These are phyloP conservation scores for Antennarius striatus DNA, from an alignment of 2,113 vertebrate genomes.

Conservation along the genomic window DNA sequence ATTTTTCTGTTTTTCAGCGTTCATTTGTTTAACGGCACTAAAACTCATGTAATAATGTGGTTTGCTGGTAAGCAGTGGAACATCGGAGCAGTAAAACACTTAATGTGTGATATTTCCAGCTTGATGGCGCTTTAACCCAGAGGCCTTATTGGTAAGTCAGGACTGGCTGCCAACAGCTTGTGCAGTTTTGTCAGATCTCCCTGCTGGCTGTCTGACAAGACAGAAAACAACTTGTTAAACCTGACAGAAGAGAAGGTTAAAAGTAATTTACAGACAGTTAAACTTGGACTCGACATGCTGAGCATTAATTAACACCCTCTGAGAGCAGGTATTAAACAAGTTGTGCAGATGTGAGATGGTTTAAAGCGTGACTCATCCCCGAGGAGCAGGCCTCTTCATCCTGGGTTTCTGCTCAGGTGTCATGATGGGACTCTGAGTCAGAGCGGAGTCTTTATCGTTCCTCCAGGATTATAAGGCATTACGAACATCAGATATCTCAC, in stretches of 20 bases:
- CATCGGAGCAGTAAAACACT: conserved; percentile 2
- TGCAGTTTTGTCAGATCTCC: conserved; percentile 30
- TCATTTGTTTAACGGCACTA: background rate
- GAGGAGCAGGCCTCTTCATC: conserved; percentile 17
- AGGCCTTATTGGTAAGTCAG: conserved; percentile 50
- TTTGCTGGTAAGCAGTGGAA: conserved; percentile 12
- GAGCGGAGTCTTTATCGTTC: no score
- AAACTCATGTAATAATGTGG: background rate
- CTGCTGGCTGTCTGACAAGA: conserved; percentile 1
- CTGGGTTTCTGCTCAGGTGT: conserved; percentile 10
- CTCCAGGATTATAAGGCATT: no score
- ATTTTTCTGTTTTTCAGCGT: conserved; percentile 16
- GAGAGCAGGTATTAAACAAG: conserved; percentile 52
- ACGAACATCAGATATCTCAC: no score
- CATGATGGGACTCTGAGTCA: no score
- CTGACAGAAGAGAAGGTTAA: conserved; percentile 5
- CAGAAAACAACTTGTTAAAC: conserved; percentile 5
- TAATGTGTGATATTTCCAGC: conserved; percentile 24
- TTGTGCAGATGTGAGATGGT: conserved; percentile 38
- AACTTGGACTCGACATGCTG: conserved; percentile 18
- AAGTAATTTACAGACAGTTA: conserved; percentile 10
- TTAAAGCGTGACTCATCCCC: background rate
- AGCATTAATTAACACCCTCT: conserved; percentile 51
- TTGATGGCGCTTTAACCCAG: conserved; percentile 9
- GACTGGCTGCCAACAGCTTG: conserved; percentile 20